Base-by-base conservation (phyloP, 1,140 invertebrate species). In the Ceratosolen fusciceps region DNA sequence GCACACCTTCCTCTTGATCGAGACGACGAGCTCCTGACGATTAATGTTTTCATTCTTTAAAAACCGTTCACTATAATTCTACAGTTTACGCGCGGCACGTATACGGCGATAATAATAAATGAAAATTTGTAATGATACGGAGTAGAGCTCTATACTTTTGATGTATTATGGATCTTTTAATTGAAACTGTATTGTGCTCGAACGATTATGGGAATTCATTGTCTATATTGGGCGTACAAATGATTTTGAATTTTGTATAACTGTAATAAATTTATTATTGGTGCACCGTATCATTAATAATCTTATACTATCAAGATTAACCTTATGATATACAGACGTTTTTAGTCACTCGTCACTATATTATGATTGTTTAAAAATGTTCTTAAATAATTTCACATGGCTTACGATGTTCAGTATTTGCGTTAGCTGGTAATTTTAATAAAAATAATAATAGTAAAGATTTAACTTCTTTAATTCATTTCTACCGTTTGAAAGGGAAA, bases 31-130 rank as follows among this genome's bases (percentile, higher is more conserved):
- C 56, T 47, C 70, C 56, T 47, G 62, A 26, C 60, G 62, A 80
- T 75, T 80, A 80, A 79, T 47, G 60, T 79, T 74, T 79, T 74
- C 52, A 70, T 68, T 74, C 62, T 24, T 62, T 26, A 9, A 31
- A 37, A 52, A 14, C 21, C 12, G 34, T 39, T 43, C 31, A 79
- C 74, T 73, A 67, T 47, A 79, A 79, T 79, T 19, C 43, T 3
- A 14, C 14, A 29, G 14, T 43, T 5, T 29, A 74, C 16, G 65
- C 14, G 10, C 37, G 5, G 0, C 37, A 47, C 52, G 34, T 26
- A 21, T 0, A 34, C 21, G 2, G 29, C 70, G 39, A 73, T 79
- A 56, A 62, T 54, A 43, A 54, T 29, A 7, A 54, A 67, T 67
- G 43, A 67, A 73, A 73, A 73, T 65, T 54, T 37, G 1, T 73